Evolutionary conservation across 2,888 invertebrate species (phyloP).

Genomic region (Tipula vernalis): DNA sequence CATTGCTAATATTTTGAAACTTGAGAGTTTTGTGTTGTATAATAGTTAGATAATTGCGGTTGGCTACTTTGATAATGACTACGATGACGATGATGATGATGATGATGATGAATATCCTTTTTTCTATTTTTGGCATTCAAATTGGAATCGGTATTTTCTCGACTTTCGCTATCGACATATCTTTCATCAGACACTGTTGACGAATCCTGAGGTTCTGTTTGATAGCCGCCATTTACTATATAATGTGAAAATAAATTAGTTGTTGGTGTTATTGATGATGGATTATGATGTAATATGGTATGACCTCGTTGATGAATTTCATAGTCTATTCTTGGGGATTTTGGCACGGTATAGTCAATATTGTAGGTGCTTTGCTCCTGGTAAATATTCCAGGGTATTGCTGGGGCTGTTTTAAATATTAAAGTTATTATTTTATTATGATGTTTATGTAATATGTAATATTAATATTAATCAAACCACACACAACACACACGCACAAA

Average conservation of each 20-base stretch:
- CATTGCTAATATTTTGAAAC: neutral
- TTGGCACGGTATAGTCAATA: neutral
- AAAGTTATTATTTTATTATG: neutral
- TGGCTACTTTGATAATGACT: neutral
- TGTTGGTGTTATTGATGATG: neutral
- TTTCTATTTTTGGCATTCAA: neutral
- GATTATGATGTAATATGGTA: neutral
- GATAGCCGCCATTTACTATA: neutral
- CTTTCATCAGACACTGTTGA: neutral
- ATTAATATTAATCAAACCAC: neutral
- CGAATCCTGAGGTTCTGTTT: neutral
- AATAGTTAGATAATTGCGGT: neutral
- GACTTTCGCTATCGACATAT: neutral
- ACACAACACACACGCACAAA: neutral
- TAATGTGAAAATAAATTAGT: neutral
- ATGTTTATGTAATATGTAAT: neutral
- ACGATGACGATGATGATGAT: neutral
- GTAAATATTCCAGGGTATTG: slow-evolving; percentile 7
- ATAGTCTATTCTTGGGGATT: neutral
- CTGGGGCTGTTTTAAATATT: neutral
- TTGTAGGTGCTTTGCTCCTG: neutral
- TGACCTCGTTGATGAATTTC: slow-evolving; percentile 6
- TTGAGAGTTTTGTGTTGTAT: slow-evolving; percentile 5
- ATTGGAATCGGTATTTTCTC: neutral
- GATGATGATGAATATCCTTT: neutral